Evolutionary conservation across 2,797 vertebrate genomes (phyloP), one percentile per base, ranked within the genome.

Genomic region (Jordanella pulchra): DNA sequence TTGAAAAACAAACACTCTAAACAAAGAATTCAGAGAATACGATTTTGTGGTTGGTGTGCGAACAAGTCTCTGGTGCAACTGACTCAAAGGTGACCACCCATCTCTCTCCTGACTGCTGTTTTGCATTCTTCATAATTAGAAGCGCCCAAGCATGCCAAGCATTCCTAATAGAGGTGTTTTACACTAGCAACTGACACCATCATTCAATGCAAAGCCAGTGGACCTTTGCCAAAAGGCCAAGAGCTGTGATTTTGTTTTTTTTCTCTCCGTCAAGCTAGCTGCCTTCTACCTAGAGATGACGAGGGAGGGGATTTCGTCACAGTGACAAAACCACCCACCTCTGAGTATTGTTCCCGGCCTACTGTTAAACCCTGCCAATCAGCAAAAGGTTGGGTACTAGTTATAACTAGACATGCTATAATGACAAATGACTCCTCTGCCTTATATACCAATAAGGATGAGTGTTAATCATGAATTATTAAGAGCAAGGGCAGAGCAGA

Each of bases 41-140:
- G 10, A 69, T 39, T 14, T 60, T 74, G 44, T 53, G n/a, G 42
- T 48, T 45, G 65, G 25, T 23, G 65, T 65, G 12, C 4, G 85
- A 83, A 73, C 66, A 64, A 80, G 74, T 54, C 64, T 75, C 65
- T 32, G 18, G 21, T 76, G 69, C 2, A 67, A 68, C 76, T 82
- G 87, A 79, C 84, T 82, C 75, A 27, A 21, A 82, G 79, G 51
- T 78, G 69, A 84, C 77, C 80, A 80, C 79, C 54, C 70, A 79
- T 71, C 72, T 84, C 80, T 86, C 83, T 81, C 85, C 78, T 78
- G 76, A 84, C 86, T 79, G 76, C 91, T 94, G 92, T 94, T 94
- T 93, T 93, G 89, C 87, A 94, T 94, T 91, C 90, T 90, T 93
- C 73, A 82, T 92, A 89, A 93, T 93, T 90, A 93, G 82, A 90